Percentiles rank a stretch among this genome's conserved stretches.
Conservation (phyloP, 2,797 vertebrate genomes). For the Coccyzus lansbergi region DNA sequence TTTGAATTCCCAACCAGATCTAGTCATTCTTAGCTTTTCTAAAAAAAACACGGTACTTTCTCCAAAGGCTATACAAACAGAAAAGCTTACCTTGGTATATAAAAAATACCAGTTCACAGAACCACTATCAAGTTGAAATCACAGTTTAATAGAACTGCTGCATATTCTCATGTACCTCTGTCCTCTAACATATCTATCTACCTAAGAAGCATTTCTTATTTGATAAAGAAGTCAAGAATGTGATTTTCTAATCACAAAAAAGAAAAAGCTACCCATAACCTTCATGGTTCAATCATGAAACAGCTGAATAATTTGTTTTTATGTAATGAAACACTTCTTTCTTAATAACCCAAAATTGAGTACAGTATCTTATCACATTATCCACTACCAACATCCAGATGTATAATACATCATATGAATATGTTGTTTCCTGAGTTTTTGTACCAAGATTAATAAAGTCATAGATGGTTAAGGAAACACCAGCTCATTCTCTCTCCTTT, state of each 20-base stretch:
- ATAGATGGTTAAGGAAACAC: background rate
- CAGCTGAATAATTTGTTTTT: background rate
- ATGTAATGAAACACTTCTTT: background rate
- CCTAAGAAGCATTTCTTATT: background rate
- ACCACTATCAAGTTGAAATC: background rate
- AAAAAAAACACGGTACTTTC: background rate
- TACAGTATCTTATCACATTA: background rate
- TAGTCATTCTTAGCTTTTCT: background rate
- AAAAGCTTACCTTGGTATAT: background rate
- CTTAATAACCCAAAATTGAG: background rate
- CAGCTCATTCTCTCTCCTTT: background rate
- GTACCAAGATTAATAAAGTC: background rate
- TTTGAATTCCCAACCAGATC: background rate
- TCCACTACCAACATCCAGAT: background rate
- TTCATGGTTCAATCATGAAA: background rate
- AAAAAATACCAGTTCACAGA: background rate
- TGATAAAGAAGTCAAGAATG: background rate
- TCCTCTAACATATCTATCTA: background rate
- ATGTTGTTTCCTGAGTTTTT: background rate
- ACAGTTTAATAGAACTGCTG: background rate
- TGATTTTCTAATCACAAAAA: background rate
- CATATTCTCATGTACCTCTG: background rate
- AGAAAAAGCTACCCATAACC: rapidly evolving
- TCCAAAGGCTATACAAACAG: background rate
- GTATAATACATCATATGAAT: background rate